Conservation (phyloP, 2,797 vertebrate species). For the Urophycis tenuis region DNA sequence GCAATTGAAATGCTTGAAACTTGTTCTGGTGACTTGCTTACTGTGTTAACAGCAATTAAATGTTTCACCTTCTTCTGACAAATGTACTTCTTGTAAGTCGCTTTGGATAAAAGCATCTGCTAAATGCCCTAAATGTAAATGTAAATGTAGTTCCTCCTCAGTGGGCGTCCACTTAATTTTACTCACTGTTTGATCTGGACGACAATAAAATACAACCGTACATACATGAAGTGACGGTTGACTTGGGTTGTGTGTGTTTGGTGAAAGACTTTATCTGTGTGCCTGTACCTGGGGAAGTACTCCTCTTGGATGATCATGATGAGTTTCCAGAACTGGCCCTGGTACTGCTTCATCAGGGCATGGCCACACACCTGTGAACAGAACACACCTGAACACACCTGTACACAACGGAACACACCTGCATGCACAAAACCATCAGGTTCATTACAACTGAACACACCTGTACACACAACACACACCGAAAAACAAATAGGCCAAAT, state of each 20-base stretch:
- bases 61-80: too few relatives aligned
- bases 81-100: too few relatives aligned
- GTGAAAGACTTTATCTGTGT: neutral
- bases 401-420: neutral
- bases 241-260: neutral
- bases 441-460: neutral
- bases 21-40: too few relatives aligned
- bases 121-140: too few relatives aligned
- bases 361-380: slow-evolving; percentile 85
- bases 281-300: slow-evolving; percentile 83
- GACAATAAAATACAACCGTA: too few relatives aligned
- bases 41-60: too few relatives aligned
- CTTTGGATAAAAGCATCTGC: too few relatives aligned
- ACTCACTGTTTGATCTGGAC: too few relatives aligned
- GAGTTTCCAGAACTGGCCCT: slow-evolving; percentile 90
- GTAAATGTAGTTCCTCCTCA: neutral
- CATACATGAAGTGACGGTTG: too few relatives aligned
- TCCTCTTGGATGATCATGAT: slow-evolving; percentile 80
- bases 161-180: neutral
- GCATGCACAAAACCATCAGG: neutral
- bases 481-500: too few relatives aligned
- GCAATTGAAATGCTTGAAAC: too few relatives aligned
- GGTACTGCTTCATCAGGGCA: slow-evolving; percentile 84
- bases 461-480: too few relatives aligned
- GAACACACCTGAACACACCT: neutral